phyloP scores from a whole-genome alignment of 2,797 vertebrate species.

The Muscicapa comitata region DNA sequence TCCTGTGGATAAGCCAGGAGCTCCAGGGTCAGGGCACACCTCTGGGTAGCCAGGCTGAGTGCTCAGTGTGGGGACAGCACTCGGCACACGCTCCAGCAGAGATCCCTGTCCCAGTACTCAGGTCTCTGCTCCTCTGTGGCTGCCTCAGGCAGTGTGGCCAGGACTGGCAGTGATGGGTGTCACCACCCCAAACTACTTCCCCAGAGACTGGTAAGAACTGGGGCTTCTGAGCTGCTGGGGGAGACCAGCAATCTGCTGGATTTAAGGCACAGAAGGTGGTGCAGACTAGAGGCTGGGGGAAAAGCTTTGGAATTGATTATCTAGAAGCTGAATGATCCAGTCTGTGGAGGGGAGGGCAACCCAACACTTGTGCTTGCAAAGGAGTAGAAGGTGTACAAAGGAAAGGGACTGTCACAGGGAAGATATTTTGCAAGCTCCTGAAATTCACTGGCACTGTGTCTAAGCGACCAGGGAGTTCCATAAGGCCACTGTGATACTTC shows the following conservation, averaged over 20 bases:
- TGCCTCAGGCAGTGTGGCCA: rapidly evolving
- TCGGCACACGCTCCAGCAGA: rapidly evolving
- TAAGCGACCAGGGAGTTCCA: not conserved
- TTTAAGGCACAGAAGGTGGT: not conserved
- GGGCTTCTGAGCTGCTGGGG: not conserved
- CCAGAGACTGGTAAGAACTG: rapidly evolving
- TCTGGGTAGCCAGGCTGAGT: not conserved
- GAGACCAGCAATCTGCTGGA: not conserved
- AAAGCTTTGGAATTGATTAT: not conserved
- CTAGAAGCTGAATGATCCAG: not conserved
- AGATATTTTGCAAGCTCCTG: not conserved
- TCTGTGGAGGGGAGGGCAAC: not conserved
- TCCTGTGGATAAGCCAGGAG: not conserved
- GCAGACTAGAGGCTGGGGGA: no score
- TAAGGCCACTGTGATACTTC: not conserved
- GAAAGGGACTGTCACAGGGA: not conserved
- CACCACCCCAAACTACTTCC: not conserved
- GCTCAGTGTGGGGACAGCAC: not conserved
- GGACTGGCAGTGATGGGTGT: rapidly evolving
- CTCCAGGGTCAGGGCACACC: no score
- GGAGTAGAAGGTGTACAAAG: not conserved
- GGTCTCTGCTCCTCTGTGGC: no score
- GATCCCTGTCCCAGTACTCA: not conserved
- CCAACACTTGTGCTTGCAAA: not conserved
- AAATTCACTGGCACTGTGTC: not conserved